Evolutionary conservation across 1,140 invertebrate genomes (phyloP), one percentile per base, ranked within the genome.

Genomic region (Drosophila pruinosa): DNA sequence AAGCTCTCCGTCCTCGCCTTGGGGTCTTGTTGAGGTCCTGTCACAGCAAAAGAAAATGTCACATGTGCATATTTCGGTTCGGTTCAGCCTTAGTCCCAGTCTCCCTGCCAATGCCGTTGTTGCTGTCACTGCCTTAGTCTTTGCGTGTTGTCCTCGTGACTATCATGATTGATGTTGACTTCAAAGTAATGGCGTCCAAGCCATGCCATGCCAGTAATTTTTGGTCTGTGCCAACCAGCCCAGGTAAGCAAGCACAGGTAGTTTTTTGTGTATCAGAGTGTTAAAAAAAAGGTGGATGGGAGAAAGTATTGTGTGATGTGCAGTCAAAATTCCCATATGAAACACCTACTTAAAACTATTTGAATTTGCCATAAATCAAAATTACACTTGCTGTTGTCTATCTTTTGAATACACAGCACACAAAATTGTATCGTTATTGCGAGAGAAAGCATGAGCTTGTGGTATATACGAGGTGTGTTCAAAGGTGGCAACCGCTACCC

Each of bases 161-260:
- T 28, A 52, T 34, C 61, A 71, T 71, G 69, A 72, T 72, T 65
- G 63, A 72, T 72, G 62, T 67, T 67, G 69, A 72, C 62, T 72
- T 72, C 62, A 72, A 72, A 72, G 62, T 59, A 72, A 67, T 72
- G 47, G 62, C 69, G 54, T 57, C 69, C 62, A 72, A 58, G 53
- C 61, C 41, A 45, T 38, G 45, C 65, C 31, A 41, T 39, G 50
- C 57, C 41, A 71, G 50, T 71, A 61, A 71, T 71, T 65, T 64
- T 71, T 65, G 26, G 14, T 54, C 45, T 34, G 39, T 43, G 17
- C 3, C 43, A 34, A n/a, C 4, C 21, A 19, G 43, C n/a, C 22
- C 48, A 64, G 48, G 61, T 64, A 53, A 64, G 59, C 24, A 53
- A 47, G 43, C 43, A 47, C 22, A 15, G 34, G 31, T 31, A 53